A percentile compares a stretch with the other conserved stretches of the same genome.
These are phyloP conservation scores for Hipposideros larvatus DNA, from an alignment of 2,797 vertebrate genomes.

Conservation along the genomic window DNA sequence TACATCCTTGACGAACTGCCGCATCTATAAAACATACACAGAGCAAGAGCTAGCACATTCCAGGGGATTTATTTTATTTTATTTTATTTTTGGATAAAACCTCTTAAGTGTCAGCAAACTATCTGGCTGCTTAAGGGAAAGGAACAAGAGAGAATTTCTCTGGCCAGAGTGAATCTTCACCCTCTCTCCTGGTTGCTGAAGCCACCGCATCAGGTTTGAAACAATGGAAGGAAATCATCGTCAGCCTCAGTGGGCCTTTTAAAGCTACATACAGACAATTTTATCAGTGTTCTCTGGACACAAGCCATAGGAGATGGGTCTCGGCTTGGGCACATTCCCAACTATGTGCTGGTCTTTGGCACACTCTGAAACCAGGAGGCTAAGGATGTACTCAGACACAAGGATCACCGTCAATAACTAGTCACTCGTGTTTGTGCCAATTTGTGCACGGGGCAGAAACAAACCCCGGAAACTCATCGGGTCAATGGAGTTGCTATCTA, in stretches of 20 bases:
- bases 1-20: background rate
- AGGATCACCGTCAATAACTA: slow-evolving; percentile 75
- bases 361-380: slow-evolving; percentile 80
- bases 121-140: slow-evolving; percentile 10
- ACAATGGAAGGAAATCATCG: slow-evolving; percentile 87
- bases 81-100: background rate
- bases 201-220: slow-evolving; percentile 78
- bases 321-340: slow-evolving; percentile 79
- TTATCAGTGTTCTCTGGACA: slow-evolving; percentile 84
- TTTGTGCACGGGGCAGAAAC: slow-evolving; percentile 55
- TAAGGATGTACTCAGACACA: slow-evolving; percentile 63
- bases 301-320: slow-evolving; percentile 83
- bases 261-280: slow-evolving; percentile 67
- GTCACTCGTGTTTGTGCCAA: slow-evolving; percentile 71
- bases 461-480: slow-evolving; percentile 81
- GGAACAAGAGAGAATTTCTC: slow-evolving; percentile 64
- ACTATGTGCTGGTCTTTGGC: slow-evolving; percentile 79
- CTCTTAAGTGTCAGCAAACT: background rate
- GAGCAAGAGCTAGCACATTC: background rate
- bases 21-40: background rate
- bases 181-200: slow-evolving; percentile 77
- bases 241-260: slow-evolving; percentile 80
- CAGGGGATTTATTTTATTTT: background rate
- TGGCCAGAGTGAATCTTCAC: slow-evolving; percentile 78
- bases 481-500: slow-evolving; percentile 60